These are phyloP conservation scores for Xestia ashworthii DNA, from an alignment of 2,888 invertebrate species.

Conservation along the genomic window DNA sequence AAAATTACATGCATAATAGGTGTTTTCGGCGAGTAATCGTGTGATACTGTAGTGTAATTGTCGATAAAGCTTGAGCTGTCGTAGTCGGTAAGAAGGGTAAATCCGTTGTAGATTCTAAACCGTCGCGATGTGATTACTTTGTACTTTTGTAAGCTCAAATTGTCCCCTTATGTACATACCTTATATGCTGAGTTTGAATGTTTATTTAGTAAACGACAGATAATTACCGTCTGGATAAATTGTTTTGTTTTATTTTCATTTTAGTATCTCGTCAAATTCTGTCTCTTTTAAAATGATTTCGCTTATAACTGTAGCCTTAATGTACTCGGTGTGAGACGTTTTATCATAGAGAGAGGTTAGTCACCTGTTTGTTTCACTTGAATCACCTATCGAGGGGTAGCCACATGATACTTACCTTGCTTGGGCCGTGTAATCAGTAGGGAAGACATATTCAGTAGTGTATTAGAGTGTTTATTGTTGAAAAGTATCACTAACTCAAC, in stretches of 20 bases:
- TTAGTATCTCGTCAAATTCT: conserved; percentile 69
- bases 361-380: conserved; percentile 74
- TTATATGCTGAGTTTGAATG: conserved; percentile 83
- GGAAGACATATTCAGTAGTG: conserved; percentile 84
- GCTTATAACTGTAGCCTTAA: conserved; percentile 73
- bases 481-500: conserved; percentile 82
- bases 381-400: conserved; percentile 69
- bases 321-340: conserved; percentile 72
- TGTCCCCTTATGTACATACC: conserved; percentile 88
- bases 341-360: conserved; percentile 70
- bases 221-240: conserved; percentile 83
- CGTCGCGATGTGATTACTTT: conserved; percentile 89
- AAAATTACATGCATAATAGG: conserved; percentile 86
- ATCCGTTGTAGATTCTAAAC: conserved; percentile 88
- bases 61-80: conserved; percentile 88
- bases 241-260: conserved; percentile 81
- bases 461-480: conserved; percentile 87
- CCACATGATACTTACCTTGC: conserved; percentile 79
- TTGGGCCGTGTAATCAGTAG: conserved; percentile 87
- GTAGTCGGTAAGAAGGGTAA: conserved; percentile 88
- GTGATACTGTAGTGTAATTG: conserved; percentile 88
- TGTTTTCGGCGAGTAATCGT: conserved; percentile 87
- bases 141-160: conserved; percentile 90
- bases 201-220: conserved; percentile 85
- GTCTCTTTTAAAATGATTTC: conserved; percentile 72